These are phyloP conservation scores for Cyrtonyx montezumae DNA, from an alignment of 2,113 vertebrate genomes.

Conservation along the genomic window DNA sequence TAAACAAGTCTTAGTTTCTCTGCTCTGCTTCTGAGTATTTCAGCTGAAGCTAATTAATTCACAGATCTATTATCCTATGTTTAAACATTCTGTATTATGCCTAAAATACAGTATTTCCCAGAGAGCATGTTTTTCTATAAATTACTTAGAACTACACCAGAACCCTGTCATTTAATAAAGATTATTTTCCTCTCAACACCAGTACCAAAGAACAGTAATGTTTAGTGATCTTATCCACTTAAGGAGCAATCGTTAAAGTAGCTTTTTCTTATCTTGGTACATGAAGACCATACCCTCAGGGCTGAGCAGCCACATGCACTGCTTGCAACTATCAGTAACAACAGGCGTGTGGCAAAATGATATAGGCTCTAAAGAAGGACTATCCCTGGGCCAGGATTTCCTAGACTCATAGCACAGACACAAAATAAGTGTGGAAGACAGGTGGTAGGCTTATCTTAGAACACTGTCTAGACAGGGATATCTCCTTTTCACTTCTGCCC, in stretches of 20 bases:
- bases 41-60: neutral
- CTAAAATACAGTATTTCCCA: neutral
- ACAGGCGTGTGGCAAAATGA: neutral
- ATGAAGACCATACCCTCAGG: neutral
- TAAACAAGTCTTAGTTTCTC: neutral
- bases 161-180: neutral
- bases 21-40: neutral
- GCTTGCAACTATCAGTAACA: neutral
- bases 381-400: neutral
- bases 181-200: neutral
- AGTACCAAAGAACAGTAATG: neutral
- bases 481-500: neutral
- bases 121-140: neutral
- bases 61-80: neutral
- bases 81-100: neutral
- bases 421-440: neutral
- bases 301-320: neutral
- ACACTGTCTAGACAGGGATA: neutral
- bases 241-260: conserved; percentile 11
- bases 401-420: accelerated
- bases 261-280: conserved; percentile 8
- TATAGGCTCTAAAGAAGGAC: neutral
- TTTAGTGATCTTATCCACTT: conserved; percentile 36
- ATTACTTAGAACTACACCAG: conserved; percentile 11
- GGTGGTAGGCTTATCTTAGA: neutral